Conservation (phyloP, 2,797 vertebrate genomes). For the Bradypodion ventrale region DNA sequence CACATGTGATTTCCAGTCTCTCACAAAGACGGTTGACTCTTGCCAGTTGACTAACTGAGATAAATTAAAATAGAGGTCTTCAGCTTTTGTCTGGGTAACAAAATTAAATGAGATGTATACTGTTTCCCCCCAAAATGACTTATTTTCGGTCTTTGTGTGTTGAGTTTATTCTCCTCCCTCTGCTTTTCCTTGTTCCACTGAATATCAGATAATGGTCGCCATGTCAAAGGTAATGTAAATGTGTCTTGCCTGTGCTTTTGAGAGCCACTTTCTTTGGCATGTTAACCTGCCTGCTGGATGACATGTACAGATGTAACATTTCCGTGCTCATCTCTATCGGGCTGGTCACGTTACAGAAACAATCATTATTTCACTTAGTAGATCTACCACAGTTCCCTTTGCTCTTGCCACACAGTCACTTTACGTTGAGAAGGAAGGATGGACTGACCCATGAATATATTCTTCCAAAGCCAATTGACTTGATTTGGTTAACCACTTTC, state of each 20-base stretch:
- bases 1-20: background rate
- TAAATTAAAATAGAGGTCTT: background rate
- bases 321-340: conserved; percentile 63
- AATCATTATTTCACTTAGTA: conserved; percentile 58
- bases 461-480: background rate
- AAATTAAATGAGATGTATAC: conserved; percentile 8
- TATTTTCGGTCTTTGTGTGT: conserved; percentile 54
- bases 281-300: conserved; percentile 81
- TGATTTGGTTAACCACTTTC: background rate
- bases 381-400: conserved; percentile 51
- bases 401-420: conserved; percentile 45
- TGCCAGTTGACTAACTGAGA: too few species aligned
- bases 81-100: background rate
- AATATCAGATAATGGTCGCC: conserved; percentile 94
- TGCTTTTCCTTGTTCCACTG: conserved; percentile 75
- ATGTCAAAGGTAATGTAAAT: conserved; percentile 92
- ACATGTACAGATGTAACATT: conserved; percentile 71
- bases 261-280: conserved; percentile 74
- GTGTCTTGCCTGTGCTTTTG: conserved; percentile 69
- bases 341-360: conserved; percentile 59
- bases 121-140: conserved; percentile 37
- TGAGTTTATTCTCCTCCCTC: conserved; percentile 75
- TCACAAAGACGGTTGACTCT: background rate
- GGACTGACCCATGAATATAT: conserved; percentile 38
- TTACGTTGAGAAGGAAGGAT: conserved; percentile 56